phyloP scores from a whole-genome alignment of 2,888 invertebrate species.

The Xylota sylvarum region DNA sequence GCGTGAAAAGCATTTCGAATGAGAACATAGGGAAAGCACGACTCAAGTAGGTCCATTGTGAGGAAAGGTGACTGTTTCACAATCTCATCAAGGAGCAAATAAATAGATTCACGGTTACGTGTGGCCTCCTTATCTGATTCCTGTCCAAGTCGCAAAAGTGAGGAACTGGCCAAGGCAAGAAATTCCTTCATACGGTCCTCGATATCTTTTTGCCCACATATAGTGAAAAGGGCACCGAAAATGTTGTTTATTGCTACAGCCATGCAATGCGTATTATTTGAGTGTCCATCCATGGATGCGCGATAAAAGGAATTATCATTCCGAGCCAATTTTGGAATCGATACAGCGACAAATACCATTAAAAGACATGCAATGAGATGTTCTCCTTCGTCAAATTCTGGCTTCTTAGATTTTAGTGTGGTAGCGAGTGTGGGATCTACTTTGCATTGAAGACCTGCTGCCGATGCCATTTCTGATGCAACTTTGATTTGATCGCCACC shows the following conservation, averaged over 20 bases:
- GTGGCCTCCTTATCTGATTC: conserved; percentile 98
- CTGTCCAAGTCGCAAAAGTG: conserved; percentile 96
- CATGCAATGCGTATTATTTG: conserved; percentile 99
- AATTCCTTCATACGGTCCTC: conserved; percentile 99
- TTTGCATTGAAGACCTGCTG: conserved; percentile 96
- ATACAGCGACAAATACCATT: conserved; percentile 99
- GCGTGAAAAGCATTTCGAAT: conserved; percentile 99
- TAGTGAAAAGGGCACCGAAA: conserved; percentile 98
- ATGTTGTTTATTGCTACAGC: conserved; percentile 98
- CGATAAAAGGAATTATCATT: conserved; percentile 95
- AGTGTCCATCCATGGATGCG: conserved; percentile 95
- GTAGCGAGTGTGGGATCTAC: conserved; percentile 98
- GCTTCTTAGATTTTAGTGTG: conserved; percentile 95
- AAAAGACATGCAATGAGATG: conserved; percentile 96
- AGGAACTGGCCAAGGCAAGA: conserved; percentile 96
- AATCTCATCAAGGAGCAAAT: conserved; percentile 97
- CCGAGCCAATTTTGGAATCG: conserved; percentile 96
- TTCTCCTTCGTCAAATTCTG: conserved; percentile 95
- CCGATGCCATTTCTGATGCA: conserved; percentile 98
- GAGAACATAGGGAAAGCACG: conserved; percentile 99
- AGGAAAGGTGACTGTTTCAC: conserved; percentile 99
- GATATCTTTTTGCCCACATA: conserved; percentile 98
- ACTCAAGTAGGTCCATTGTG: conserved; percentile 99
- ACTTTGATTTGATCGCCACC: conserved; percentile 95
- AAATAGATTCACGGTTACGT: conserved; percentile 97